A percentile compares a stretch with the other conserved stretches of the same genome.
These are phyloP conservation scores for Hypocryptadius cinnamomeus DNA, from an alignment of 2,113 vertebrate genomes.

Conservation along the genomic window DNA sequence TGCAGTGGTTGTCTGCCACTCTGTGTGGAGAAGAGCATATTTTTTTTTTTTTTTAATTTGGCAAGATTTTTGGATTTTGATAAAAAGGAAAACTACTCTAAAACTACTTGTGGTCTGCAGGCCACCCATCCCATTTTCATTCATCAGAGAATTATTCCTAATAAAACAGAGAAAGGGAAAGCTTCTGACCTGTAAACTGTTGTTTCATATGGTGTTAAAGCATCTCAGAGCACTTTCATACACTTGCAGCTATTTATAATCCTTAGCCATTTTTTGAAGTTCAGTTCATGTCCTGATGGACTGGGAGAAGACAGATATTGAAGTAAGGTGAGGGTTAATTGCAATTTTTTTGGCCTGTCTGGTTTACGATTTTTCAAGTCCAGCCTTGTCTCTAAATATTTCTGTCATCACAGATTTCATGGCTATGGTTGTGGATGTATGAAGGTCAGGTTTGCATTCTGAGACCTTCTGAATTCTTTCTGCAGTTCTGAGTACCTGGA, in stretches of 20 bases:
- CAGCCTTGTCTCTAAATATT: background rate
- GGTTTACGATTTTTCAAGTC: background rate
- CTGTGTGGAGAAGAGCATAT: background rate
- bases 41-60: background rate
- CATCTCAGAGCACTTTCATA: background rate
- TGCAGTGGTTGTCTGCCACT: background rate
- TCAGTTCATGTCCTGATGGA: background rate
- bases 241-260: background rate
- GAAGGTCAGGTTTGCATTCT: background rate
- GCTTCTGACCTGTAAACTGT: background rate
- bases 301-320: background rate
- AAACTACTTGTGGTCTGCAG: background rate
- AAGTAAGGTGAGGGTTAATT: background rate
- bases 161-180: background rate
- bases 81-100: background rate
- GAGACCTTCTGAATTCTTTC: background rate
- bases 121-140: background rate
- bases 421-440: background rate
- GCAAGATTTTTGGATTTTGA: background rate
- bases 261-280: background rate
- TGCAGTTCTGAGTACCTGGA: constrained; percentile 68
- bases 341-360: background rate
- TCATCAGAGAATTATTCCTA: background rate
- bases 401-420: background rate
- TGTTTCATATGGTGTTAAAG: background rate